Base-by-base conservation (phyloP, 2,888 invertebrate species). In the Drosophila meridiana region DNA sequence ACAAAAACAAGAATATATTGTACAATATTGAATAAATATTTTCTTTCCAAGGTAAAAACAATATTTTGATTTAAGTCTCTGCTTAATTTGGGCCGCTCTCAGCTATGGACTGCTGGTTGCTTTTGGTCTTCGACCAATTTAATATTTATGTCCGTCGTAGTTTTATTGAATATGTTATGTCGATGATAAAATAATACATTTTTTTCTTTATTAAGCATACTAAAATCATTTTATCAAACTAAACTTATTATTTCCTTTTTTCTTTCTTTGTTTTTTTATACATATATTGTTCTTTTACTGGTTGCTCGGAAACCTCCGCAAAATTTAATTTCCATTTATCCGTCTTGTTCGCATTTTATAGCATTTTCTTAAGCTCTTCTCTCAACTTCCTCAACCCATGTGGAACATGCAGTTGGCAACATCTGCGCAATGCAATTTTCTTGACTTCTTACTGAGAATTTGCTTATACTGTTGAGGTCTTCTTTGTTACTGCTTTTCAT, bases 391-490 rank as follows among this genome's bases (percentile, higher is more conserved):
- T 58, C 83, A 58, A 9, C 69, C 82, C 81, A 57, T 56, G 47
- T 28, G 14, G 32, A 42, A 53, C 20, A 20, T 69, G 69, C 74
- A 87, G 78, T 87, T 84, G 88, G 90, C 82, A 89, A 87, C 88
- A 90, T 78, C 89, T 87, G 90, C 78, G 82, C 77, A 88, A 82
- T 90, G 89, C 86, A 89, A 87, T 89, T 90, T 89, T 73, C 80
- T 67, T 69, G 53, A 78, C 87, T 77, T 68, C 60, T 69, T 64
- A 60, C 59, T 55, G 79, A 72, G 69, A 73, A 84, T 76, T 65
- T 84, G 42, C 66, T 69, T 73, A 73, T 69, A 58, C 66, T 75
- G 48, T 20, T 63, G 63, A 48, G 48, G 56, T 73, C 57, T 64
- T 68, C 53, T 57, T 58, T 65, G 47, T 34, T 56, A 56, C 65